Evolutionary conservation across 2,888 invertebrate species (phyloP).

Genomic region (Corythucha ciliata): DNA sequence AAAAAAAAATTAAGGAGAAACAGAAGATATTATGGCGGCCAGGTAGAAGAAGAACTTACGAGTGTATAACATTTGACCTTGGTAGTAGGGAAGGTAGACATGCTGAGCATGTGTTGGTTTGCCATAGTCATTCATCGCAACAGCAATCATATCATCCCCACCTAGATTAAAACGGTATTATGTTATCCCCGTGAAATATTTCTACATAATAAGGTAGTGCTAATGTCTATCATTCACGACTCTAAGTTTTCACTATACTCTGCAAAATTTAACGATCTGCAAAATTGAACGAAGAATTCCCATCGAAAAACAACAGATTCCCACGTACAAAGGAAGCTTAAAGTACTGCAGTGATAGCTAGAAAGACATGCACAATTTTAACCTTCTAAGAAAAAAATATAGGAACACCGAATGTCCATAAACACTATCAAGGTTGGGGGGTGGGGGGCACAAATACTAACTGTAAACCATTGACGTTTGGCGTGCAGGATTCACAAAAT

Average conservation of each 20-base stretch:
- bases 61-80: slow-evolving; percentile 44
- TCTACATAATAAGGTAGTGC: no score
- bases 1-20: slow-evolving; percentile 8
- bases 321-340: background rate
- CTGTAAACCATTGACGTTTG: background rate
- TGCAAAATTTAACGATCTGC: no score
- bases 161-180: slow-evolving; percentile 32
- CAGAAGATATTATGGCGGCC: slow-evolving; percentile 15
- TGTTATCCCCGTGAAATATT: slow-evolving; percentile 3
- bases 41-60: slow-evolving; percentile 30
- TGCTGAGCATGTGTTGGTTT: slow-evolving; percentile 46
- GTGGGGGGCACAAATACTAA: background rate
- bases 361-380: background rate
- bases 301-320: background rate
- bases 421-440: slow-evolving; percentile 1
- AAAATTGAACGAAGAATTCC: no score
- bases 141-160: slow-evolving; percentile 39
- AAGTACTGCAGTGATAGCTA: background rate
- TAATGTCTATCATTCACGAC: no score
- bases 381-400: background rate
- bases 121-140: slow-evolving; percentile 43
- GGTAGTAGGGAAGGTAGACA: slow-evolving; percentile 48
- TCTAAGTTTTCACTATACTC: no score
- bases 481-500: background rate
- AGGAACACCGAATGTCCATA: background rate